Evolutionary conservation across 2,888 invertebrate species (phyloP).

Genomic region (Mesoligia furuncula): DNA sequence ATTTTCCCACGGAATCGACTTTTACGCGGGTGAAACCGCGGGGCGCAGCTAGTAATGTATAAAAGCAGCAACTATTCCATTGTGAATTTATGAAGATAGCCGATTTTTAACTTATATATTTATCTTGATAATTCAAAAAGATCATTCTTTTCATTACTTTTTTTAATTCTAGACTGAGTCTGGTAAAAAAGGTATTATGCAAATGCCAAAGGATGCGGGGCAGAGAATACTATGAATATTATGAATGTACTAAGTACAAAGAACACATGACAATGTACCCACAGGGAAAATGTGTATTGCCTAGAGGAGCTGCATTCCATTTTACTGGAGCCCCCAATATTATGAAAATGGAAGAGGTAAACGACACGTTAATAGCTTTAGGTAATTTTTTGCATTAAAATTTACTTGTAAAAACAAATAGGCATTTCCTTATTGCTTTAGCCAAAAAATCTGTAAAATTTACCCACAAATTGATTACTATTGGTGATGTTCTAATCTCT

Average conservation of each 20-base stretch:
- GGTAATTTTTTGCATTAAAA: constrained; percentile 20
- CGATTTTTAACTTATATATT: background rate
- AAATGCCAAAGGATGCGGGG: constrained; percentile 29
- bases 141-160: background rate
- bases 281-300: constrained; percentile 14
- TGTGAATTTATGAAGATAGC: background rate
- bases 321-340: constrained; percentile 17
- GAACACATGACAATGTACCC: constrained; percentile 24
- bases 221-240: constrained; percentile 34
- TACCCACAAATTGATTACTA: background rate
- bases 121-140: background rate
- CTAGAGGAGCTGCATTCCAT: constrained; percentile 31
- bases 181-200: constrained; percentile 20
- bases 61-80: no score
- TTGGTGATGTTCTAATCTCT: no score
- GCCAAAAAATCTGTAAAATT: background rate
- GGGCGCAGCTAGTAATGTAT: no score
- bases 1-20: no score
- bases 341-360: constrained; percentile 33
- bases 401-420: background rate
- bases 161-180: constrained; percentile 22
- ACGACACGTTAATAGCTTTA: constrained; percentile 19
- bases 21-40: no score
- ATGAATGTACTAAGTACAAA: background rate
- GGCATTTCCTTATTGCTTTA: background rate